Conservation (phyloP, 2,113 vertebrate species). For the Galeopterus variegatus region DNA sequence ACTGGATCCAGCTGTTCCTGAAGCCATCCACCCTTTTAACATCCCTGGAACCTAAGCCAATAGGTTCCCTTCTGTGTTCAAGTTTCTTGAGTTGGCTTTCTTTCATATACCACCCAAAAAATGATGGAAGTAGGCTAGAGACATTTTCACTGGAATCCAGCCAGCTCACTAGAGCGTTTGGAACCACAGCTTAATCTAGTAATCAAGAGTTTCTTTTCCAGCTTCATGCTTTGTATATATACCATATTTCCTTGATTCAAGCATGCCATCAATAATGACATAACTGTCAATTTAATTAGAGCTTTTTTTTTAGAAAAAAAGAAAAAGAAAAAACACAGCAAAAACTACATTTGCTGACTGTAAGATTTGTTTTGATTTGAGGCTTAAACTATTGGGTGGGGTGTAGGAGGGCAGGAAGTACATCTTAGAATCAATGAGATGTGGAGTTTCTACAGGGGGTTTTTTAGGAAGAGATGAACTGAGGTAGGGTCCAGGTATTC, state of each 20-base stretch:
- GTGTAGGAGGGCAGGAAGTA: background rate
- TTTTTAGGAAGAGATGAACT: background rate
- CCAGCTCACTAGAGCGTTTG: slow-evolving; percentile 17
- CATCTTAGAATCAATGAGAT: background rate
- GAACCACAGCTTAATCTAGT: slow-evolving; percentile 55
- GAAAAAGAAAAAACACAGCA: slow-evolving; percentile 3
- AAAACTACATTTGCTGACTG: background rate
- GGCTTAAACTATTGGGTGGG: background rate
- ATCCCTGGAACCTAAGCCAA: background rate
- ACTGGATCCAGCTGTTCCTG: slow-evolving; percentile 16
- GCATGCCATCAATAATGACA: slow-evolving; percentile 61
- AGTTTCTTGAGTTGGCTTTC: background rate
- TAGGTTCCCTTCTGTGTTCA: background rate
- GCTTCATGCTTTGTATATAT: slow-evolving; percentile 36
- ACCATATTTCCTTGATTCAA: slow-evolving; percentile 68
- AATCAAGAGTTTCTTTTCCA: slow-evolving; percentile 58
- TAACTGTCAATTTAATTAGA: slow-evolving; percentile 65
- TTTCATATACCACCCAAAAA: background rate
- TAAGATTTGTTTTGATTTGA: background rate
- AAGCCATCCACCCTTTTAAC: background rate
- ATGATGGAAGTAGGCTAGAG: slow-evolving; percentile 30
- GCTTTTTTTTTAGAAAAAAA: background rate
- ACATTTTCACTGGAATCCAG: slow-evolving; percentile 50
- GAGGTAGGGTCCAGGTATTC: background rate
- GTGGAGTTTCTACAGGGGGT: background rate